Evolutionary conservation across 2,113 vertebrate genomes (phyloP).

Genomic region (Lepus americanus): DNA sequence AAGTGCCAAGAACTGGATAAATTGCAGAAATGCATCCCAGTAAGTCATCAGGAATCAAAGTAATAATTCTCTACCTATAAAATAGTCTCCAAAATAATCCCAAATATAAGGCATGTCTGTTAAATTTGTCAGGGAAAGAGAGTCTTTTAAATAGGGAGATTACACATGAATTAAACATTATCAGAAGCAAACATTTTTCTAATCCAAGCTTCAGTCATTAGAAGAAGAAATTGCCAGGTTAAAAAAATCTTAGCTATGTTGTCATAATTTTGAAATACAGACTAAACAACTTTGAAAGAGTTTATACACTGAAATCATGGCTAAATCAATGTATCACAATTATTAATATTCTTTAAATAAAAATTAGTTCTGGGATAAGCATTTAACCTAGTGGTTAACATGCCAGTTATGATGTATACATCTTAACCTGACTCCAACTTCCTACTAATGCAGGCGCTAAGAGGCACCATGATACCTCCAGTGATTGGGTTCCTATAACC

Average conservation of each 20-base stretch:
- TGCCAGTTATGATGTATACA: too few species aligned
- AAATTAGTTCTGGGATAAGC: background rate
- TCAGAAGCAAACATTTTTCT: background rate
- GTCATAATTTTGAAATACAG: background rate
- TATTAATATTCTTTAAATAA: conserved; percentile 3
- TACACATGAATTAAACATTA: background rate
- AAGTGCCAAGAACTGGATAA: conserved; percentile 6
- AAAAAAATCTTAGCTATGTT: background rate
- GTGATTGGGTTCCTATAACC: too few species aligned
- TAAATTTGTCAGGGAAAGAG: background rate
- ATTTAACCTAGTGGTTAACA: too few species aligned
- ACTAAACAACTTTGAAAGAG: background rate
- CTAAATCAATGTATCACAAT: conserved; percentile 6
- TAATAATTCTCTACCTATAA: background rate
- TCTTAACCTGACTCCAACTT: too few species aligned
- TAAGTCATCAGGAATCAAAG: background rate
- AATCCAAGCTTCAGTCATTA: background rate
- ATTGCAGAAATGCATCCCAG: background rate
- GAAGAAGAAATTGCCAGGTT: background rate
- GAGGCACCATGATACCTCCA: too few species aligned
- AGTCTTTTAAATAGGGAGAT: background rate
- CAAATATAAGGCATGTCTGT: background rate
- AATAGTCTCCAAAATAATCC: conserved; percentile 27
- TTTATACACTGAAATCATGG: background rate
- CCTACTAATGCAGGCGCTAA: too few species aligned